Base-by-base conservation (phyloP, 2,797 vertebrate species). In the Gobionotothen gibberifrons region DNA sequence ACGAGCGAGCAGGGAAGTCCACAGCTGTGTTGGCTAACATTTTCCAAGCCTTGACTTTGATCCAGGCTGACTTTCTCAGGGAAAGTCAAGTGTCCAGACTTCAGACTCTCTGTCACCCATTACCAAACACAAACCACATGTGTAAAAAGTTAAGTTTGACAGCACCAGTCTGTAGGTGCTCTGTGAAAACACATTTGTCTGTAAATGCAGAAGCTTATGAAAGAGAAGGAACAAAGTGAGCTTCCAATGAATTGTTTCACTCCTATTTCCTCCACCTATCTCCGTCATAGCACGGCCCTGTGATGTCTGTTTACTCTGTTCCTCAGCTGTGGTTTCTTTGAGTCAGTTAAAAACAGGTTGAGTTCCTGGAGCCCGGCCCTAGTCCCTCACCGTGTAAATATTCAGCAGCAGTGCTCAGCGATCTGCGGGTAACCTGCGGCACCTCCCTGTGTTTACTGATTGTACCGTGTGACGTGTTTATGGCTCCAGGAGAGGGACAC, bases 41-140 rank as follows among this genome's bases (percentile, higher is more conserved):
- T 72, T 81, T 80, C 66, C 76, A 59, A 9, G 26, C 39, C 19
- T 74, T 59, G 80, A 83, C 83, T 86, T 87, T 85, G 69, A 81
- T 67, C 63, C 46, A 42, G 47, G 36, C 76, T 61, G 68, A 76
- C 70, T 71, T 74, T 71, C 63, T 65, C 39, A 52, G 9, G 47
- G 29, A 62, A 76, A 72, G 66, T 62, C 77, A 79, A 55, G 69
- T 69, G 68, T 64, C 49, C 36, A 42, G 76, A 62, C 73, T 61
- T 63, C 58, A 66, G 48, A 56, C 47, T 79, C 47, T 26, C 7
- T 0, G 61, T 73, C 58, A 74, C 26, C 14, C 58, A n/a, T 66
- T 78, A 26, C 22, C 16, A 43, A 59, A 43, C 54, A 39, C 22
- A 12, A 51, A 40, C 4, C 39, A 9, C 17, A 36, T 3, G 14